These are phyloP conservation scores for Cherax quadricarinatus DNA, from an alignment of 1,140 invertebrate genomes.

Conservation along the genomic window DNA sequence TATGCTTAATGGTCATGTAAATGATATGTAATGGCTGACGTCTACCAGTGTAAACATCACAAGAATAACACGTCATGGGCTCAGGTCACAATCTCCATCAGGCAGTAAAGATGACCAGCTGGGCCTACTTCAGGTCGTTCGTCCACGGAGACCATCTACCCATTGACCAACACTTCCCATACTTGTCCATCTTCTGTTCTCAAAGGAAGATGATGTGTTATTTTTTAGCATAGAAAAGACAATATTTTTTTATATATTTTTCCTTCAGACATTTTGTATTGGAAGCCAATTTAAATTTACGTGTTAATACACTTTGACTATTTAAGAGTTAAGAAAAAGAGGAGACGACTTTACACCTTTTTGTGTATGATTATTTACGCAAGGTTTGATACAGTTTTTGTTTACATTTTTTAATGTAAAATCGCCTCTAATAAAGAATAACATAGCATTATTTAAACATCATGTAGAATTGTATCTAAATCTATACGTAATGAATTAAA, in stretches of 20 bases:
- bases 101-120: not conserved
- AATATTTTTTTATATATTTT: not conserved
- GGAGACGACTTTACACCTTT: constrained; percentile 17
- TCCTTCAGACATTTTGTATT: constrained; percentile 49
- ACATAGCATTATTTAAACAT: not conserved
- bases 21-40: too few species aligned
- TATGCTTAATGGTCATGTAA: not conserved
- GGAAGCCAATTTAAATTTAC: constrained; percentile 48
- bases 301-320: constrained; percentile 4
- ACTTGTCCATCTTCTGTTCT: constrained; percentile 44
- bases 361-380: not conserved
- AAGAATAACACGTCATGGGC: not conserved
- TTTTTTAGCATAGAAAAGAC: not conserved
- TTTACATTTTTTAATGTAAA: constrained; percentile 3
- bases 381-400: not conserved
- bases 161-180: constrained; percentile 66
- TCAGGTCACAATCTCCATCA: not conserved
- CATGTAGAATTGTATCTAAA: constrained; percentile 1
- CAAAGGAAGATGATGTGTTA: constrained; percentile 18
- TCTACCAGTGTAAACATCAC: too few species aligned
- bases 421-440: constrained; percentile 6
- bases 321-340: not conserved
- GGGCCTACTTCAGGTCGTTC: not conserved
- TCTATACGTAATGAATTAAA: constrained; percentile 18
- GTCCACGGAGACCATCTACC: not conserved